Base-by-base conservation (phyloP, 2,888 invertebrate species). In the Dryomyza anilis region DNA sequence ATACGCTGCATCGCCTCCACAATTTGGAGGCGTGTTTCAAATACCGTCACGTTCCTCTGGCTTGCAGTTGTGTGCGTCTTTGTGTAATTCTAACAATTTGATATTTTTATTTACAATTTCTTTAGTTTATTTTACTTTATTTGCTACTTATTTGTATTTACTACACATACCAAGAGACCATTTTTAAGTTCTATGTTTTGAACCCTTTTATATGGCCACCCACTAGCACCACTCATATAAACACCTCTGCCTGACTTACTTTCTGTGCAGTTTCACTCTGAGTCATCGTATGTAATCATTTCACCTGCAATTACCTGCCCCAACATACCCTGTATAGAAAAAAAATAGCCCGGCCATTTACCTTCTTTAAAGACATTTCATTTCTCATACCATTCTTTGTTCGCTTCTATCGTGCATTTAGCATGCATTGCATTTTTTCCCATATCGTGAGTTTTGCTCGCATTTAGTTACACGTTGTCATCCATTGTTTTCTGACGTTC, bases 401-500 rank as follows among this genome's bases (percentile, higher is more conserved):
- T 21, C 19, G 14, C 43, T 27, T 19, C 52, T 39, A 50, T 36
- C 46, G 45, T n/a, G n/a, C n/a, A n/a, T n/a, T n/a, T n/a, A n/a
- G n/a, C n/a, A n/a, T n/a, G n/a, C n/a, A n/a, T n/a, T n/a, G n/a
- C n/a, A n/a, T n/a, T n/a, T n/a, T n/a, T n/a, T n/a, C n/a, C n/a
- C n/a, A n/a, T n/a, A n/a, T n/a, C n/a, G n/a, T n/a, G n/a, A n/a
- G 39, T 61, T 36, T 52, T 43, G 25, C 27, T 50, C 27, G 33
- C 36, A 33, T 61, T 61, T 53, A 61, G 61, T 61, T 23, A 52
- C 53, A 39, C 61, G 43, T 53, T 43, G 61, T 25, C 61, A 29
- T 53, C 43, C 52, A 27, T 53, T 52, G 52, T 61, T 61, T 61
- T 61, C 61, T 52, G 61, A 61, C 53, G 61, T 61, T 39, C 39